phyloP scores from a whole-genome alignment of 2,797 vertebrate species.

The Phrynocephalus forsythii region DNA sequence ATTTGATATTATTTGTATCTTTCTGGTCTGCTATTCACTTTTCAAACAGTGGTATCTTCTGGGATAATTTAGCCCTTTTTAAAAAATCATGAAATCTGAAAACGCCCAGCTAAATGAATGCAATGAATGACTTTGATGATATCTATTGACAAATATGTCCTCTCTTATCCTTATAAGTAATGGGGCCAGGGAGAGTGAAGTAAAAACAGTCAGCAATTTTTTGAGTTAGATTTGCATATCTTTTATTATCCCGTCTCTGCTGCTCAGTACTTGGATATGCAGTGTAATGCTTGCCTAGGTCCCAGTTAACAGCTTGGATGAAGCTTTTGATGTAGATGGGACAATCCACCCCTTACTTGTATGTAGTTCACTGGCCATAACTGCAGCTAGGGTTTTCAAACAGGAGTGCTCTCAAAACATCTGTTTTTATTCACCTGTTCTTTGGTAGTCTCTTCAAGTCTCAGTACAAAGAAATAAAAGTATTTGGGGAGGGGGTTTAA shows the following conservation, averaged over 20 bases:
- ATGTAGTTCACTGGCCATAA: constrained; percentile 31
- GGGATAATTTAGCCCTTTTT: constrained; percentile 73
- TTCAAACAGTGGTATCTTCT: constrained; percentile 94
- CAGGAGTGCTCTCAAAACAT: background rate
- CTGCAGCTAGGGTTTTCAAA: constrained; percentile 2
- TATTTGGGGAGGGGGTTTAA: too few species aligned
- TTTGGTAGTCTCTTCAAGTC: background rate
- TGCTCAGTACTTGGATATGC: background rate
- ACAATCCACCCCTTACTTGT: background rate
- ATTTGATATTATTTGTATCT: constrained; percentile 78
- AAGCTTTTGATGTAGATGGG: background rate
- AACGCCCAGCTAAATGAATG: constrained; percentile 62
- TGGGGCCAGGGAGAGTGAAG: constrained; percentile 38
- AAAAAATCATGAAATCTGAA: constrained; percentile 60
- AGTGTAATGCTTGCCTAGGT: background rate
- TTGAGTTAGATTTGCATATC: background rate
- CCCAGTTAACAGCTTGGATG: background rate
- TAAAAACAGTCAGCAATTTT: constrained; percentile 32
- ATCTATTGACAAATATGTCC: constrained; percentile 41
- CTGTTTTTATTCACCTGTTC: background rate
- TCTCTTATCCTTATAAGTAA: constrained; percentile 53
- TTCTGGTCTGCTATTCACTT: constrained; percentile 83
- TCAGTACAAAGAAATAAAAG: background rate
- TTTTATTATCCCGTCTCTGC: background rate
- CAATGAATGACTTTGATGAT: constrained; percentile 58